Evolutionary conservation across 2,888 invertebrate species (phyloP), one percentile per base, ranked within the genome.

Genomic region (Sesamia inferens): DNA sequence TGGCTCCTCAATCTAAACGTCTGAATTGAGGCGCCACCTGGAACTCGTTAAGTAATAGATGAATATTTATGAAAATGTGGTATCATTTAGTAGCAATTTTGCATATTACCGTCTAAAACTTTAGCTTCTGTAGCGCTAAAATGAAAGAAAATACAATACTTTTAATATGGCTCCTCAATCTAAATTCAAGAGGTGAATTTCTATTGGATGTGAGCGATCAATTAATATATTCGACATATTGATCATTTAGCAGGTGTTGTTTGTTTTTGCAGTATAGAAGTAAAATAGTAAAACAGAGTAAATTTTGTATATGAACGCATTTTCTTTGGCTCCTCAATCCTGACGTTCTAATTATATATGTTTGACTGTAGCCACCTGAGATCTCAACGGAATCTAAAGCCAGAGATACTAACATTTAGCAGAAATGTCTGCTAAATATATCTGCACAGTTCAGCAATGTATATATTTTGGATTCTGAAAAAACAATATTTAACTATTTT

Each of bases 221-320:
- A 54, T 54, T 54, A n/a, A n/a, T 54, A 54, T 54, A 5, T n/a
- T 19, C 54, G 10, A n/a, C n/a, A 10, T 5, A 19, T n/a, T 10
- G 19, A 54, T n/a, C 7, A 54, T 54, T 54, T 54, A 54, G 4
- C 4, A n/a, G 14, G 10, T 51, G n/a, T 54, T n/a, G 19, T 54
- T 54, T 5, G 54, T 10, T n/a, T 54, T 54, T 54, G 10, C n/a
- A 54, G 54, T 5, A 54, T n/a, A 54, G 4, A 2, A 11, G 11
- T 4, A n/a, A 54, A 54, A n/a, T n/a, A 54, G n/a, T n/a, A 54
- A 54, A 54, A 54, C 54, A 19, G 51, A 54, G 54, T 54, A 5
- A n/a, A 54, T n/a, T 54, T 54, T n/a, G 54, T 54, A 54, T n/a
- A n/a, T 11, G n/a, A 54, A 54, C 54, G n/a, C 54, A 54, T 54